These are phyloP conservation scores for Pangasianodon hypophthalmus DNA, from an alignment of 2,113 vertebrate species.

Conservation along the genomic window DNA sequence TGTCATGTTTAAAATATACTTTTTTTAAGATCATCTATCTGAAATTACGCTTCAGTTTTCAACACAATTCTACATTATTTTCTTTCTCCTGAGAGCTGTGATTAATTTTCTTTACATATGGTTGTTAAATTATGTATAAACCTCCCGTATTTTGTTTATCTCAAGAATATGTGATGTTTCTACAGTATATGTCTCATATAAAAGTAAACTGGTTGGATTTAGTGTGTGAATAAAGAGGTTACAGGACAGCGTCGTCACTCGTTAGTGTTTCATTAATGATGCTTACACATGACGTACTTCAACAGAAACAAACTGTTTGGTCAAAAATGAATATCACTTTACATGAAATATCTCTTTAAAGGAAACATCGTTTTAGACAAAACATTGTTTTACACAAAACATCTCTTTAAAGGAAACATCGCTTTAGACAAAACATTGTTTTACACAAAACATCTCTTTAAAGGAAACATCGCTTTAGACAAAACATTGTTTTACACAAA, in stretches of 20 bases:
- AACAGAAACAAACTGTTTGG: neutral
- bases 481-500: neutral
- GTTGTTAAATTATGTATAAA: constrained; percentile 59
- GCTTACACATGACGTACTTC: neutral
- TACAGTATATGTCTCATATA: constrained; percentile 66
- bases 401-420: neutral
- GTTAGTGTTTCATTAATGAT: neutral
- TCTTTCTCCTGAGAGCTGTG: constrained; percentile 70
- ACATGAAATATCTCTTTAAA: neutral
- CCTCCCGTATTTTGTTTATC: constrained; percentile 49
- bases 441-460: neutral
- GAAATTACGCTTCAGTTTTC: neutral
- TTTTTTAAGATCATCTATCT: neutral
- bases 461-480: neutral
- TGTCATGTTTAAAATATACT: neutral
- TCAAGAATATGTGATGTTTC: constrained; percentile 66
- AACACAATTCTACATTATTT: neutral
- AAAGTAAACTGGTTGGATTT: constrained; percentile 71
- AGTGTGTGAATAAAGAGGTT: constrained; percentile 75
- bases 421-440: neutral
- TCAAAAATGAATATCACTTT: neutral
- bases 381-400: neutral
- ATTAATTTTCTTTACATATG: constrained; percentile 63
- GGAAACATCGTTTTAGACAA: neutral
- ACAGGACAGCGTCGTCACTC: neutral